Base-by-base conservation (phyloP, 23 tunicate genomes). In the Oikopleura albicans region DNA sequence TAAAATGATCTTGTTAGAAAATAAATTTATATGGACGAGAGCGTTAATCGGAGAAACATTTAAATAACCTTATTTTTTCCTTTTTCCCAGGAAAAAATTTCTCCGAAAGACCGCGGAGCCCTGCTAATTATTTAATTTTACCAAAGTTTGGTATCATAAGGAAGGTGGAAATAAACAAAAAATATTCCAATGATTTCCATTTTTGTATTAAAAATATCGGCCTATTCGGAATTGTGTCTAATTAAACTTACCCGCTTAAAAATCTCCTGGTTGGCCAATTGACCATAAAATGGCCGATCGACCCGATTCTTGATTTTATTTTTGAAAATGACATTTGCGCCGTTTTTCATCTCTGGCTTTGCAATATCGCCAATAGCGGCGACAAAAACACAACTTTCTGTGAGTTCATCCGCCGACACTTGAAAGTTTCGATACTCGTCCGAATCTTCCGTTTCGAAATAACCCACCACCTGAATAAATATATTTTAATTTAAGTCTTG, bases 321-420 rank as follows among this genome's bases (percentile, higher is more conserved):
- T 71, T 88, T 88, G 66, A 86, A 91, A 33, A 95, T 88, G 63
- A 93, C 83, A 87, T 91, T 95, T 40, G 88, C 92, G 39, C 96
- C 99, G 0, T 91, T 85, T 39, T 89, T 89, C 71, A 95, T 57
- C 66, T 91, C 96, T 28, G 96, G 87, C 63, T 91, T 86, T 16
- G 79, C 79, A 71, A 71, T 16, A n/a, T 71, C 34, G 91, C 99
- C 99, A 86, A 95, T 84, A 4, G 88, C 99, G 1, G 90, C 99
- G 75, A 86, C 84, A 76, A 95, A 93, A 33, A 84, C 36, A 40
- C 99, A 95, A 84, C 91, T 95, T 40, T 95, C 99, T 84, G 88
- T 87, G 63, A 95, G 85, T 0, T 83, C 40, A 40, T 95, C 91
- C 0, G 96, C 99, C 1, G 91, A 85, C 40, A 83, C 83, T 28